Evolutionary conservation across 2,113 vertebrate genomes (phyloP).

Genomic region (Pangasianodon hypophthalmus): DNA sequence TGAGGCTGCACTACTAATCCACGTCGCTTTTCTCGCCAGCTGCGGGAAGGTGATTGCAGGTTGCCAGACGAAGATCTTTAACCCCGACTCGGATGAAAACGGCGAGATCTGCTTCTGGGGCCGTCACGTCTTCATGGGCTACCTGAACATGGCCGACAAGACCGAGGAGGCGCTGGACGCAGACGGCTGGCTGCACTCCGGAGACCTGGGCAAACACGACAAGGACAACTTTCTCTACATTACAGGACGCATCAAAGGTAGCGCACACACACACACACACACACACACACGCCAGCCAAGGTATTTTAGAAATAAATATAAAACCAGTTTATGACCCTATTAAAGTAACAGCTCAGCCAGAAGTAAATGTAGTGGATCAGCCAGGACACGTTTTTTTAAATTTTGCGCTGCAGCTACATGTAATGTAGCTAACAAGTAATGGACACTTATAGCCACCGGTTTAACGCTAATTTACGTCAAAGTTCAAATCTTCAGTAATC

Average conservation of each 20-base stretch:
- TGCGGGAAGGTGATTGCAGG: slow-evolving; percentile 83
- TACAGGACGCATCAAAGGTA: slow-evolving; percentile 94
- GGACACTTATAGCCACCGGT: neutral
- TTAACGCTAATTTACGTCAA: neutral
- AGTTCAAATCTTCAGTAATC: neutral
- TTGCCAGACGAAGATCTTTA: slow-evolving; percentile 78
- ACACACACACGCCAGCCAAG: neutral
- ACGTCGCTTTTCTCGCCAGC: slow-evolving; percentile 62
- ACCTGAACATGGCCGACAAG: slow-evolving; percentile 82
- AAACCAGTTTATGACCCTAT: neutral
- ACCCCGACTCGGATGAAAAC: slow-evolving; percentile 70
- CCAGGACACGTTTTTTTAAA: too few species aligned
- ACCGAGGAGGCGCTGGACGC: slow-evolving; percentile 80
- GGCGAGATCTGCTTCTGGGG: slow-evolving; percentile 92
- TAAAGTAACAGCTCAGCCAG: too few species aligned
- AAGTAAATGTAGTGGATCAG: too few species aligned
- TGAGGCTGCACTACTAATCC: neutral
- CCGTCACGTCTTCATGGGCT: slow-evolving; percentile 94
- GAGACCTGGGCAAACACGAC: slow-evolving; percentile 86
- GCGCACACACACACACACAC: neutral
- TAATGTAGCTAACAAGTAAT: neutral
- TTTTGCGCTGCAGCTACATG: neutral
- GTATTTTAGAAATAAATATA: neutral
- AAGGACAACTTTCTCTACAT: slow-evolving; percentile 83
- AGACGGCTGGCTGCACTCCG: slow-evolving; percentile 90